Percentiles rank a stretch among this genome's conserved stretches.
Conservation (phyloP, 2,888 invertebrate genomes). For the Pheosia gnoma region DNA sequence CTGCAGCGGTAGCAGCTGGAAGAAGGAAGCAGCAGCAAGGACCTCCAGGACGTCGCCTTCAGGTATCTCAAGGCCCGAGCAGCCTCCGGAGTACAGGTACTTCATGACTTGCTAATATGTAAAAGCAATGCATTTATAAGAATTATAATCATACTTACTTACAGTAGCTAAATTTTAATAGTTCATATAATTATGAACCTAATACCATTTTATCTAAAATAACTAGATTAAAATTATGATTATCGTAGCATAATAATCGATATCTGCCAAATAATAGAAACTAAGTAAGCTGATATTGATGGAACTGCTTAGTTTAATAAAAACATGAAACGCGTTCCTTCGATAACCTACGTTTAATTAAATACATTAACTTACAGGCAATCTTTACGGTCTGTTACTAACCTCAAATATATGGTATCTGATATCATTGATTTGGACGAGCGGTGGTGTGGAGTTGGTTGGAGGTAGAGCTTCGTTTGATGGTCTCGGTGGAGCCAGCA, state of each 20-base stretch:
- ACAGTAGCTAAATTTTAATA: neutral
- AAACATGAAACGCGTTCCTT: too few species aligned
- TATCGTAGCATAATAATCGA: too few species aligned
- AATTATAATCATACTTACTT: neutral
- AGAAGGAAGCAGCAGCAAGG: conserved; percentile 96
- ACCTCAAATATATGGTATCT: conserved; percentile 97
- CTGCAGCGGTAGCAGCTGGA: conserved; percentile 93
- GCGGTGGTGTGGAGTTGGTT: conserved; percentile 83
- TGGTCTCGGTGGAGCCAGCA: conserved; percentile 85
- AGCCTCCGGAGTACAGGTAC: conserved; percentile 95
- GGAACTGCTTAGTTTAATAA: too few species aligned
- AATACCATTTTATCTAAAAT: too few species aligned
- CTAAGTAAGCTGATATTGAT: too few species aligned
- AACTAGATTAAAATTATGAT: too few species aligned
- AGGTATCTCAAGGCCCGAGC: conserved; percentile 90
- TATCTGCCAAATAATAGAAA: too few species aligned
- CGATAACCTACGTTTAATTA: too few species aligned
- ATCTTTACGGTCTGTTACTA: neutral
- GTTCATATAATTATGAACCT: too few species aligned
- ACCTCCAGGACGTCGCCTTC: conserved; percentile 93
- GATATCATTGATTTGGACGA: conserved; percentile 96
- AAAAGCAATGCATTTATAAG: neutral
- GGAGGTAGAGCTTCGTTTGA: conserved; percentile 51
- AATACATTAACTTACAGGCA: neutral
- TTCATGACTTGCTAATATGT: conserved; percentile 92